phyloP scores from a whole-genome alignment of 2,797 vertebrate species.

The Acomys russatus region DNA sequence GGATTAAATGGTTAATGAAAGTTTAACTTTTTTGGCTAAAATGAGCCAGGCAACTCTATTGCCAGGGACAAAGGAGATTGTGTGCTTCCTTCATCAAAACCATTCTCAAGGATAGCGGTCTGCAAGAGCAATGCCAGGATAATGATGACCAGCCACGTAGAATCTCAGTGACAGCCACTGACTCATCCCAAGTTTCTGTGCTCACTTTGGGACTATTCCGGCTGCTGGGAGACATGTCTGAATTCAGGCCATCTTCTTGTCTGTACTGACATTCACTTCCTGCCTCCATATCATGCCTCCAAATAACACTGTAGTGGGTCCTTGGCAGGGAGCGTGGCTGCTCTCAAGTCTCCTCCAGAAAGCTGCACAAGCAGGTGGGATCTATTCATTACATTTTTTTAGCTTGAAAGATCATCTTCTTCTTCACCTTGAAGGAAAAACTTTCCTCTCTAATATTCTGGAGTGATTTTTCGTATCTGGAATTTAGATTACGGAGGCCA shows the following conservation, averaged over 20 bases:
- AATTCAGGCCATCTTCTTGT: background rate
- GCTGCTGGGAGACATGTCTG: background rate
- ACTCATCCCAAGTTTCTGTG: background rate
- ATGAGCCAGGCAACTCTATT: background rate
- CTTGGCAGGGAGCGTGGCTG: background rate
- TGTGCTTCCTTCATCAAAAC: background rate
- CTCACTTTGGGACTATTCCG: background rate
- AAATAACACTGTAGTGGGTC: background rate
- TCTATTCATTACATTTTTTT: conserved; percentile 36
- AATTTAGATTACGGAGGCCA: conserved; percentile 63
- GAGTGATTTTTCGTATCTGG: conserved; percentile 62
- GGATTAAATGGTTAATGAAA: background rate
- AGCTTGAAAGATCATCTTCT: conserved; percentile 49
- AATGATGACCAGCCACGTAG: background rate
- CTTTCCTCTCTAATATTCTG: conserved; percentile 58
- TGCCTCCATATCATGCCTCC: background rate
- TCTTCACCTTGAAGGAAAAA: conserved; percentile 73
- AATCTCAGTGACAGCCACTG: background rate
- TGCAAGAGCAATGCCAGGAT: background rate
- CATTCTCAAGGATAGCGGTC: background rate
- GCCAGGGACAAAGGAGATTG: background rate
- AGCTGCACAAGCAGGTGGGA: background rate
- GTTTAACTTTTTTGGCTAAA: background rate
- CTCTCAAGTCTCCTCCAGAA: background rate
- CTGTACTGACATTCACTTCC: background rate